Percentiles rank a stretch among this genome's conserved stretches.
Evolutionary conservation across 2,797 vertebrate species (phyloP).

Genomic region (Myiothlypis coronata): DNA sequence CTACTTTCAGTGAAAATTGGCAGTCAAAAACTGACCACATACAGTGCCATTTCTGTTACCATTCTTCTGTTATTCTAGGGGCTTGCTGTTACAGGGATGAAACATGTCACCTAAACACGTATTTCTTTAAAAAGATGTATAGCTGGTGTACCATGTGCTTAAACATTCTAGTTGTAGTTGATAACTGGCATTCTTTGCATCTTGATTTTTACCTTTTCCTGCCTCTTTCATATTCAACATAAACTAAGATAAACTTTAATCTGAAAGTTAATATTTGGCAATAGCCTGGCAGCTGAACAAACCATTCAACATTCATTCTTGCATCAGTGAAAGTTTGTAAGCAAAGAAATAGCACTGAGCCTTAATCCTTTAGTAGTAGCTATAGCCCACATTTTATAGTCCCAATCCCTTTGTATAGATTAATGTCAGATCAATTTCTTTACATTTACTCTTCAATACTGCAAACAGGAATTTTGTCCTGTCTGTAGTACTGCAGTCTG

Average conservation of each 20-base stretch:
- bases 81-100: not conserved
- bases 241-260: not conserved
- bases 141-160: not conserved
- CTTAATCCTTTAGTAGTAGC: not conserved
- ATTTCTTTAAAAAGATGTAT: not conserved
- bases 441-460: not conserved
- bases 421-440: not conserved
- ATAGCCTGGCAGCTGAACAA: not conserved
- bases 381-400: not conserved
- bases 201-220: not conserved
- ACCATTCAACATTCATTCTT: not conserved
- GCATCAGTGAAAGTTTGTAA: not conserved
- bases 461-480: not conserved
- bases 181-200: not conserved
- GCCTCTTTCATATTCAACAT: not conserved
- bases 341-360: not conserved
- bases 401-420: not conserved
- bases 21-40: not conserved
- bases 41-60: not conserved
- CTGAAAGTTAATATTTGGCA: not conserved
- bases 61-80: not conserved
- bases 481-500: not conserved
- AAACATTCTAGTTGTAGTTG: not conserved
- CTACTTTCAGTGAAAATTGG: not conserved
- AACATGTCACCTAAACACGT: not conserved